phyloP scores from a whole-genome alignment of 2,888 invertebrate genomes.

The Parnassius glacialis region DNA sequence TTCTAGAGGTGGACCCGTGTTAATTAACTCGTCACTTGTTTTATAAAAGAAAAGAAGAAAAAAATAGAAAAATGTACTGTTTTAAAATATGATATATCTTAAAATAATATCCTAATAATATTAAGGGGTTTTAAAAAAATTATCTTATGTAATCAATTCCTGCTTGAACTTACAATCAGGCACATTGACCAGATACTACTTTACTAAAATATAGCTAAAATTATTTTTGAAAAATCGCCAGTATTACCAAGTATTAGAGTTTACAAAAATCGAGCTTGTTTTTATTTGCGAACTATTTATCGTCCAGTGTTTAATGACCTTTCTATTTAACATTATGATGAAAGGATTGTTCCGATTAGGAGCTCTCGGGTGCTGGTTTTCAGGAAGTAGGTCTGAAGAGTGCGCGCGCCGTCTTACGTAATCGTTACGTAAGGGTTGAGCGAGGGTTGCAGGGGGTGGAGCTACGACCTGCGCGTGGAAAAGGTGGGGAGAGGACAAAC shows the following conservation, averaged over 20 bases:
- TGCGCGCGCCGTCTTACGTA: slow-evolving; percentile 76
- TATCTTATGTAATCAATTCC: slow-evolving; percentile 48
- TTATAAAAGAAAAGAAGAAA: too few species aligned
- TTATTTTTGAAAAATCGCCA: slow-evolving; percentile 24
- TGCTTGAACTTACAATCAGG: slow-evolving; percentile 42
- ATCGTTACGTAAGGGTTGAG: slow-evolving; percentile 70
- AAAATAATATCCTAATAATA: too few species aligned
- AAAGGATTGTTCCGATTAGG: slow-evolving; percentile 17
- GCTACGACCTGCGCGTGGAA: slow-evolving; percentile 25
- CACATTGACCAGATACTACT: slow-evolving; percentile 38
- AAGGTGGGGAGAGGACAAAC: slow-evolving; percentile 39
- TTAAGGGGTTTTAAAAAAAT: not conserved
- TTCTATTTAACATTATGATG: slow-evolving; percentile 8
- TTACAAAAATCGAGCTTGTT: not conserved
- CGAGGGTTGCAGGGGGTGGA: slow-evolving; percentile 47
- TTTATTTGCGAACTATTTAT: not conserved
- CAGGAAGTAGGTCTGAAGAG: slow-evolving; percentile 48
- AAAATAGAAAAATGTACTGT: too few species aligned
- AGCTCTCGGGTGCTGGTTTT: slow-evolving; percentile 40
- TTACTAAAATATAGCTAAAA: slow-evolving; percentile 9
- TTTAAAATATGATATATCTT: too few species aligned
- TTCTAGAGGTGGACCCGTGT: too few species aligned
- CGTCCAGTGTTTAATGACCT: slow-evolving; percentile 13
- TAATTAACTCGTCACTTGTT: too few species aligned
- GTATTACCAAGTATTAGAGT: slow-evolving; percentile 1